These are phyloP conservation scores for Meghimatium bilineatum DNA, from an alignment of 2,888 invertebrate genomes.

Conservation along the genomic window DNA sequence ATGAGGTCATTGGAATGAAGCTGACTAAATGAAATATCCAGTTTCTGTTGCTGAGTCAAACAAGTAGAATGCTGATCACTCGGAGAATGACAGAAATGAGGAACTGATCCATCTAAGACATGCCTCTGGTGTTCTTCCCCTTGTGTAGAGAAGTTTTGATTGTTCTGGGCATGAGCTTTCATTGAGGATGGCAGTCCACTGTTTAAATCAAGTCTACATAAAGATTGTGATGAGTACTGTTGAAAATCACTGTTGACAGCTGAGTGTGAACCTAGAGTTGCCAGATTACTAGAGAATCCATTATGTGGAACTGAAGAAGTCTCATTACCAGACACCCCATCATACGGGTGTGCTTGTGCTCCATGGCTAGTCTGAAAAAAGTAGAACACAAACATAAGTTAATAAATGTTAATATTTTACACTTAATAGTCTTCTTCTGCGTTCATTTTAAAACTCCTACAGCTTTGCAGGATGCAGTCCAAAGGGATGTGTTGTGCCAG, in stretches of 20 bases:
- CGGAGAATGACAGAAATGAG: background rate
- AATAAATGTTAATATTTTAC: background rate
- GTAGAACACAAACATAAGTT: background rate
- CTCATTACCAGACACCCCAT: background rate
- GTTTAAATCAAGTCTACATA: background rate
- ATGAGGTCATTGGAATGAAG: background rate
- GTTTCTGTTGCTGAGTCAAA: background rate
- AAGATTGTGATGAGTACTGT: background rate
- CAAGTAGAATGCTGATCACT: background rate
- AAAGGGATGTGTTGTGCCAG: too few relatives aligned
- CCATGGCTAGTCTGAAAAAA: slow-evolving; percentile 20
- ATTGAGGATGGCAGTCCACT: background rate
- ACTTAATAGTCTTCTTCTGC: too few relatives aligned
- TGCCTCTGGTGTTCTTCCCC: background rate
- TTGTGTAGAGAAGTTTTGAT: background rate
- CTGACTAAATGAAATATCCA: too few relatives aligned
- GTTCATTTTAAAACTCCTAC: too few relatives aligned
- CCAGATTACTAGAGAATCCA: background rate
- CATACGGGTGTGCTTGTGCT: background rate
- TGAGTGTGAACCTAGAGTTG: background rate
- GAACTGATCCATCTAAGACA: background rate
- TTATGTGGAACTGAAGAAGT: background rate
- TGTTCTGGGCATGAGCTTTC: background rate
- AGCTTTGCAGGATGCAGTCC: too few relatives aligned
- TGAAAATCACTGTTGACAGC: background rate